A percentile compares a stretch with the other conserved stretches of the same genome.
Evolutionary conservation across 1,140 invertebrate species (phyloP).

Genomic region (Vanessa atalanta): DNA sequence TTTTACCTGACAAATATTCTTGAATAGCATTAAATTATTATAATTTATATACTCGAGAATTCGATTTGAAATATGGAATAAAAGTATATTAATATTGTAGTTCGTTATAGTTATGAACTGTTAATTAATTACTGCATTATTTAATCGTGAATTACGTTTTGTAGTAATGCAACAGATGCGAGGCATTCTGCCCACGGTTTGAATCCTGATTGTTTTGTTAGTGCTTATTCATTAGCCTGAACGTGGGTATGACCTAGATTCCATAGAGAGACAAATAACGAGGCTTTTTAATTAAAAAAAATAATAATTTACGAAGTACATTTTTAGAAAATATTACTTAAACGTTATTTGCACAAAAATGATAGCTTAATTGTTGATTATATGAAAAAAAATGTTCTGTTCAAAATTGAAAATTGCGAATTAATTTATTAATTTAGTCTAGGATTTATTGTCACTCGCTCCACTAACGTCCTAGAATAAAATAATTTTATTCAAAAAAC

Average conservation of each 20-base stretch:
- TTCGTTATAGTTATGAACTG: background rate
- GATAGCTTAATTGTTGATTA: no score
- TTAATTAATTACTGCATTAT: background rate
- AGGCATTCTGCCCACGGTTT: slow-evolving; percentile 19
- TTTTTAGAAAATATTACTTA: background rate
- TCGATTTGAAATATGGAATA: no score
- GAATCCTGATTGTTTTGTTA: slow-evolving; percentile 26
- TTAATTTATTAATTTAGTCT: no score
- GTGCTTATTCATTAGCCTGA: slow-evolving; percentile 22
- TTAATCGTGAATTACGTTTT: slow-evolving; percentile 4
- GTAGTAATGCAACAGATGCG: slow-evolving; percentile 10
- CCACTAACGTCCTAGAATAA: no score
- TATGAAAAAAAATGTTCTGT: no score
- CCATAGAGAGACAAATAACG: background rate
- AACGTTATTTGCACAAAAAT: no score
- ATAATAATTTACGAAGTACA: background rate
- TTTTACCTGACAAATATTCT: background rate
- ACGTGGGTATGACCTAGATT: slow-evolving; percentile 19
- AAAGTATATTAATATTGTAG: no score
- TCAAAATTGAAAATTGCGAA: no score
- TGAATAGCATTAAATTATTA: background rate
- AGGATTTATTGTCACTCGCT: no score
- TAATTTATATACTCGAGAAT: no score
- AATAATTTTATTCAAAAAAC: no score
- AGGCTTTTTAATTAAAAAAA: slow-evolving; percentile 9